Evolutionary conservation across 2,888 invertebrate species (phyloP), one percentile per base, ranked within the genome.

Genomic region (Tetanocera ferruginea): DNA sequence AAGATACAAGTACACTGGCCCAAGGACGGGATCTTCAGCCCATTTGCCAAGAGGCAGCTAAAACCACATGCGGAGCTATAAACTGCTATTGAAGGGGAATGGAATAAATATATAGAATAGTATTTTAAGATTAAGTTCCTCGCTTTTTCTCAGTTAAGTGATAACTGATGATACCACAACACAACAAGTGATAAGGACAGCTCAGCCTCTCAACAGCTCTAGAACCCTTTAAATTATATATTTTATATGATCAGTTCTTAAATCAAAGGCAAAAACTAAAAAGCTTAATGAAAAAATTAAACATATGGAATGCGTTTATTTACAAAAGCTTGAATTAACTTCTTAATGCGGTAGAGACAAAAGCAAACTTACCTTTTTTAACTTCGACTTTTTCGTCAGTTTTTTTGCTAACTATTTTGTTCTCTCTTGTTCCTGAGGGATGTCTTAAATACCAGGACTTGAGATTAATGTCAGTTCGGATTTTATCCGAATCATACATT

Each of bases 401-500:
- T 75, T 79, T 81, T 60, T 82, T 81, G 80, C 83, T 81, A 60
- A 77, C 75, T 80, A 82, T 81, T 79, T 84, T n/a, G n/a, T n/a
- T 86, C 78, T 85, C 84, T 82, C 76, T 83, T 78, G 85, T 86
- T 80, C 93, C 94, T 85, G 93, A 92, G 85, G 94, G 92, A 90
- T 95, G 94, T 91, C 94, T 94, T 91, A 94, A 94, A 92, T 96
- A 96, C 92, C 94, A 96, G 89, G 96, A 96, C 88, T 96, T 92
- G 87, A 95, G 93, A 88, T 95, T 95, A 90, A 96, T 95, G 91
- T 96, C 96, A 90, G 93, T 95, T 90, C 93, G 93, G 89, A 96
- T 93, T 90, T 94, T 95, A 86, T 95, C 94, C 88, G 93, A 92
- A 82, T 91, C 90, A 85, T 91, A 92, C 82, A 94, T 93, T 81